A percentile compares a stretch with the other conserved stretches of the same genome.
phyloP scores from a whole-genome alignment of 2,797 vertebrate species.

The Spinus pinus region DNA sequence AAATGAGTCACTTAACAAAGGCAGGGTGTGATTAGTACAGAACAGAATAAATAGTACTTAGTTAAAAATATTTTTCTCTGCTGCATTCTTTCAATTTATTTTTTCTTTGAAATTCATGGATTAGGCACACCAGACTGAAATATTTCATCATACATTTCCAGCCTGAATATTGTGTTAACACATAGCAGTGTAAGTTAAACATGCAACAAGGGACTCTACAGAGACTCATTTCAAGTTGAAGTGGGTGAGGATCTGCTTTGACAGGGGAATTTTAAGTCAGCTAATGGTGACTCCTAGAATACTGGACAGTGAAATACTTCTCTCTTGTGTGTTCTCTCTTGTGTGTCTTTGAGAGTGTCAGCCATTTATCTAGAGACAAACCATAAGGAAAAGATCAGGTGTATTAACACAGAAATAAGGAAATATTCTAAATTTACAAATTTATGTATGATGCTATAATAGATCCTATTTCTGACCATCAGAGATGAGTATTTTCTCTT shows the following conservation, averaged over 20 bases:
- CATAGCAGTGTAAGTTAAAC: background rate
- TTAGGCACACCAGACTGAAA: background rate
- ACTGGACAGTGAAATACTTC: background rate
- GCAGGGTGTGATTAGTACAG: background rate
- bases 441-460: background rate
- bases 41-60: background rate
- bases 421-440: background rate
- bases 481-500: background rate
- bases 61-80: conserved; percentile 14
- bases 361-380: background rate
- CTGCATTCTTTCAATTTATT: background rate
- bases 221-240: background rate
- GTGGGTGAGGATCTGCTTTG: background rate
- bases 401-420: background rate
- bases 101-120: background rate
- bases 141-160: background rate
- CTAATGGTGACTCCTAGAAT: background rate
- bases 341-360: background rate
- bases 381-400: background rate
- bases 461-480: background rate
- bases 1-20: conserved; percentile 36
- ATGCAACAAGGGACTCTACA: background rate
- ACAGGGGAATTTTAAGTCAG: background rate
- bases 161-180: background rate
- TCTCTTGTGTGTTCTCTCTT: background rate